Evolutionary conservation across 2,888 invertebrate genomes (phyloP), one percentile per base, ranked within the genome.

Genomic region (Hoplodrina ambigua): DNA sequence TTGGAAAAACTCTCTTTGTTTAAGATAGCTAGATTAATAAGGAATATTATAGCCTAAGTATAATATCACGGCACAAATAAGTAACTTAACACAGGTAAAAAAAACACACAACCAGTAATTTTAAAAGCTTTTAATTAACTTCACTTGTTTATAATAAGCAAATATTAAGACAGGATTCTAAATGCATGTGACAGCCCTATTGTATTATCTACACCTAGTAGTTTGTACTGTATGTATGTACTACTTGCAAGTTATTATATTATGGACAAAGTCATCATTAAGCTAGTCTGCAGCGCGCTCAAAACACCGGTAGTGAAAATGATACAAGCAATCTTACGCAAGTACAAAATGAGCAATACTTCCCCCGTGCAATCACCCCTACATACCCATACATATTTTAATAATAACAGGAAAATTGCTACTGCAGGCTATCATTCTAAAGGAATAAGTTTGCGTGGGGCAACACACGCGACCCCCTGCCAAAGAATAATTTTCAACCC

Each of bases 391-490:
- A 85, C 77, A 81, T 86, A 86, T 84, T 88, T 88, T 88, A 91
- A 91, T 92, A 92, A 92, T 89, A 91, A 90, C 86, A 89, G 88
- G 92, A 92, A 94, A 95, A 94, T 94, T 94, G 91, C 91, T 89
- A 89, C 93, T 90, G 89, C 87, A 83, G 88, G 91, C 92, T 92
- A 92, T 91, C 89, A 91, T 91, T 90, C 86, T 83, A 88, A 89
- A 85, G 84, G 83, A 85, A 85, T 86, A 86, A 80, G 85, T 85
- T 87, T 82, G 88, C 89, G 89, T 90, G 87, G 91, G 91, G 90
- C 85, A 84, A 87, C 85, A 84, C 92, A 94, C 91, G 90, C 91
- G 88, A 92, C 79, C 90, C 91, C 87, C 75, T 75, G 30, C 56
- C 61, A 58, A 61, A 71, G 75, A 74, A 68, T 64, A 67, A 70